Evolutionary conservation across 2,888 invertebrate genomes (phyloP), one percentile per base, ranked within the genome.

Genomic region (Eudasyphora cyanicolor): DNA sequence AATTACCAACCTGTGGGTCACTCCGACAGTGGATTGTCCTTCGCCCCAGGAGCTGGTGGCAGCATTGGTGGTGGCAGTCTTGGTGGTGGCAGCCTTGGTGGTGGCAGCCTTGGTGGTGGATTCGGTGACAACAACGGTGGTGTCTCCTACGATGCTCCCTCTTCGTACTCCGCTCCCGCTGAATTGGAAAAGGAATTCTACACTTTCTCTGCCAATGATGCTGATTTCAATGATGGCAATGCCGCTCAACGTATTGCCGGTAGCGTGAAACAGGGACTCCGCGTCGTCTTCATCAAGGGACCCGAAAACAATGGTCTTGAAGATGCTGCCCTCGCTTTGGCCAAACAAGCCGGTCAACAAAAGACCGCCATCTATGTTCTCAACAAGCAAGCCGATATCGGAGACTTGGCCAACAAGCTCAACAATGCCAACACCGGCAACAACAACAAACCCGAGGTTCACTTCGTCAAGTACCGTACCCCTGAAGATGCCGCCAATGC

Each of bases 381-480:
- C 17, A 85, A 79, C 79, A 86, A 87, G 69, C 86, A 87, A 64
- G 67, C 84, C n/a, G 87, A 87, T 60, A 67, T 84, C 24, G 76
- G 82, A 12, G 84, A 85, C 19, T 82, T 87, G 57, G 82, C 84
- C 60, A 78, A 84, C 12, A 82, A 85, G 78, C 69, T 86, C 0
- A 73, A 85, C 51, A 19, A 75, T 10, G 12, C 80, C 29, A 64
- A 57, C 71, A 75, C 35, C 6, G 35, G 74, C 38, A 67, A 64
- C 75, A 79, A 81, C 45, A 83, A 87, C 42, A 87, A 87, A 73
- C 89, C 89, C 73, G 88, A 89, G 54, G 88, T 89, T 10, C 86
- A 86, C 54, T 89, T 89, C 70, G 85, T 89, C 49, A 89, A 89
- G 78, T 89, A 89, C 82, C 88, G 87, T 32, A 88, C 87, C 1